Evolutionary conservation across 2,888 invertebrate genomes (phyloP), one percentile per base, ranked within the genome.

Genomic region (Baccha elongata): DNA sequence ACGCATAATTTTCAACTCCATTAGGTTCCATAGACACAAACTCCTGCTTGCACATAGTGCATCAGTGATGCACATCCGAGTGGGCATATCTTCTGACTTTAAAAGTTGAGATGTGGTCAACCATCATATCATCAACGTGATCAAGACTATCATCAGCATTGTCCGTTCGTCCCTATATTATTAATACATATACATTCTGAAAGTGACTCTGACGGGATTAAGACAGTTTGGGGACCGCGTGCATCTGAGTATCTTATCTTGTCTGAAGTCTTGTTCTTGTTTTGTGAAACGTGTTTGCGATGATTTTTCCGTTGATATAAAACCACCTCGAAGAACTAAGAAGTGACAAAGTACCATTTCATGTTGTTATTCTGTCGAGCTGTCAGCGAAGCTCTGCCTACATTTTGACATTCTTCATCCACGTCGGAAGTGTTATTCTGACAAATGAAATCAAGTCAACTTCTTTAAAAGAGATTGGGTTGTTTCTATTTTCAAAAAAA

Each of bases 1-100:
- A 78, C 78, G 83, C 83, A 73, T 53, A 74, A 74, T 75, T 81
- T 76, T 71, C 71, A 72, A 72, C 81, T 76, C 71, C 37, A 81
- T 76, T 83, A 72, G 40, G 29, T 55, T n/a, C 13, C 37, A 58
- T 48, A 60, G 60, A 75, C 52, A 60, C n/a, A 65, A 60, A 42
- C 52, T 53, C 7, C 32, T 37, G 53, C 42, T 35, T 40, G 48
- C 11, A 6, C 29, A 52, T 26, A 40, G 13, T n/a, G 15, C n/a
- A 23, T 23, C 23, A 23, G 23, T 19, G 50, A 29, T 35, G 42
- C 32, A 19, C 32, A 29, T 11, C 15, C n/a, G 21, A 69, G 55
- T 73, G 46, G 55, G 26, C 19, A 29, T 55, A 78, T 65, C 42
- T 35, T 40, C 35, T 8, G 1, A 13, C 19, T 19, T 1, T 8